Conservation (phyloP, 2,888 invertebrate genomes). For the Laothoe populi region DNA sequence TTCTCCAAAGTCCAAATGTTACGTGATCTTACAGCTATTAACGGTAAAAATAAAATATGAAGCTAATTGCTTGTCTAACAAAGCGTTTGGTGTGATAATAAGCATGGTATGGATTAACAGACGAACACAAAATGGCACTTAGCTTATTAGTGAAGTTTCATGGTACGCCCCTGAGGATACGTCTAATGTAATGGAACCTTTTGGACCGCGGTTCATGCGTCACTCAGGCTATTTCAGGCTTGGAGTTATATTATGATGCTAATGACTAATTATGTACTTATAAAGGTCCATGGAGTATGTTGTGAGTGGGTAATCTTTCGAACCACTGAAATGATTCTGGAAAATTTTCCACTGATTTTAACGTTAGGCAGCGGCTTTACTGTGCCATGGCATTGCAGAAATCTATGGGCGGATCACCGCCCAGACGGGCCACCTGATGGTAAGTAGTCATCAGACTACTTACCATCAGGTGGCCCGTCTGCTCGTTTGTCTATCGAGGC, state of each 20-base stretch:
- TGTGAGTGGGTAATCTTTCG: no score
- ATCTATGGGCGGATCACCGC: no score
- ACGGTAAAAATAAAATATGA: not conserved
- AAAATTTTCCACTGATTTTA: no score
- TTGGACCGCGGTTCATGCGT: not conserved
- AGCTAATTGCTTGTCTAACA: constrained; percentile 4
- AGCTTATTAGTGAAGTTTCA: constrained; percentile 13
- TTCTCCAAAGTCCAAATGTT: no score
- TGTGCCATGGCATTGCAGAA: no score
- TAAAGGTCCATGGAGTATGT: not conserved
- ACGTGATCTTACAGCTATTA: no score
- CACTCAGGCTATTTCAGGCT: not conserved
- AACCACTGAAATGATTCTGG: no score
- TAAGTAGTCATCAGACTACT: no score
- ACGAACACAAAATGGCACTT: constrained; percentile 16
- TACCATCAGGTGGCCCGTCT: no score
- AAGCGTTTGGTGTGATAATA: not conserved
- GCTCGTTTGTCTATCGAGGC: no score
- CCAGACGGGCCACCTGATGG: no score
- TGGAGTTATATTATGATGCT: not conserved
- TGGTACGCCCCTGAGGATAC: not conserved
- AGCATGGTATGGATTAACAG: not conserved
- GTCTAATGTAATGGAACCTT: constrained; percentile 6
- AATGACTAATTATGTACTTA: not conserved
- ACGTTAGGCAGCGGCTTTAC: no score